Percentiles rank a stretch among this genome's conserved stretches.
Conservation (phyloP, 2,888 invertebrate genomes). For the Volucella bombylans region DNA sequence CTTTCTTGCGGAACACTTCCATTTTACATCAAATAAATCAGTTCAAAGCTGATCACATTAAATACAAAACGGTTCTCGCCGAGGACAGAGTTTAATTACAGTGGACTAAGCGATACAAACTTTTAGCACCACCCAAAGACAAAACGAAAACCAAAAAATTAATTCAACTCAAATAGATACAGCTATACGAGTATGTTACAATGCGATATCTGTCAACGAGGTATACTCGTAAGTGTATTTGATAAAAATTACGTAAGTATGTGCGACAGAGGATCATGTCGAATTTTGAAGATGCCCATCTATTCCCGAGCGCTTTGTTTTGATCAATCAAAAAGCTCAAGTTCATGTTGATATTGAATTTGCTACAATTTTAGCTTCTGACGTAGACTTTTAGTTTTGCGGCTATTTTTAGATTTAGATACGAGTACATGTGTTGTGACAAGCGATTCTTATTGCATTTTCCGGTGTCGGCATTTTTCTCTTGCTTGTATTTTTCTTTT, state of each 20-base stretch:
- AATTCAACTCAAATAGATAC: background rate
- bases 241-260: background rate
- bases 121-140: slow-evolving; percentile 1
- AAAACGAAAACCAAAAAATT: background rate
- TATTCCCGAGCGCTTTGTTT: background rate
- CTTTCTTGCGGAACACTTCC: background rate
- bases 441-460: slow-evolving; percentile 15
- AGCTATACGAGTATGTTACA: background rate
- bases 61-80: too few species aligned
- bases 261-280: slow-evolving; percentile 1
- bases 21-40: background rate
- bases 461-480: slow-evolving; percentile 28
- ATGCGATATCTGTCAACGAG: too few species aligned
- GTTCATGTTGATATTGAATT: slow-evolving; percentile 27
- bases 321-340: slow-evolving; percentile 45
- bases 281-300: background rate
- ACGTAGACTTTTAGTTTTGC: slow-evolving; percentile 23
- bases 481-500: background rate
- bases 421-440: background rate
- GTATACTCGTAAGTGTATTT: background rate
- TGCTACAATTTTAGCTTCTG: slow-evolving; percentile 9
- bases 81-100: background rate
- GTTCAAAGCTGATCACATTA: background rate
- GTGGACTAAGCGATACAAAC: background rate
- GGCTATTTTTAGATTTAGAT: slow-evolving; percentile 34